These are phyloP conservation scores for Baronia brevicornis DNA, from an alignment of 2,888 invertebrate genomes.

Conservation along the genomic window DNA sequence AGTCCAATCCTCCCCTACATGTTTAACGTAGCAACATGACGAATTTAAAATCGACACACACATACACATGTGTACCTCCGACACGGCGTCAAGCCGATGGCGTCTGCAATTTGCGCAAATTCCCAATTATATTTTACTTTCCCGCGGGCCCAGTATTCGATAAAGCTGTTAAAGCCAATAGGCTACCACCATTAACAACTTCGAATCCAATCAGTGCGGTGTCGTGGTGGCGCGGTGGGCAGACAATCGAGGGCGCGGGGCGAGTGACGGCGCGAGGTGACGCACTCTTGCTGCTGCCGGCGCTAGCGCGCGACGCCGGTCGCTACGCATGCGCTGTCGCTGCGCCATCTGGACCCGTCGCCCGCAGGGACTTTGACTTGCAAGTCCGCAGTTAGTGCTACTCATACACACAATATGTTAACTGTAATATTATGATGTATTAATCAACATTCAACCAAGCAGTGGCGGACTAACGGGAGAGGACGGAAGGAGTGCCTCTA, in stretches of 20 bases:
- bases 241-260: conserved; percentile 68
- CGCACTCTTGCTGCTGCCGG: conserved; percentile 47
- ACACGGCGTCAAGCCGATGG: too few species aligned
- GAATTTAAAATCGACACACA: too few species aligned
- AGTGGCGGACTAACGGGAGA: too few species aligned
- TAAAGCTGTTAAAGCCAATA: too few species aligned
- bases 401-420: background rate
- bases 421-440: background rate
- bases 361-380: conserved; percentile 80
- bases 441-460: too few species aligned
- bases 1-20: too few species aligned
- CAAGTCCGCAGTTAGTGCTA: conserved; percentile 80
- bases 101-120: too few species aligned
- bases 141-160: too few species aligned
- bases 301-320: conserved; percentile 79
- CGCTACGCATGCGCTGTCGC: conserved; percentile 85
- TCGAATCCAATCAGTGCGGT: conserved; percentile 64
- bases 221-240: conserved; percentile 41
- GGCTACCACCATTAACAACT: background rate
- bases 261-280: conserved; percentile 56
- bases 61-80: too few species aligned
- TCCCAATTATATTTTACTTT: too few species aligned
- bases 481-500: too few species aligned
- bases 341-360: conserved; percentile 81
- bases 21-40: too few species aligned